These are phyloP conservation scores for Anabacerthia variegaticeps DNA, from an alignment of 2,797 vertebrate species.

Conservation along the genomic window DNA sequence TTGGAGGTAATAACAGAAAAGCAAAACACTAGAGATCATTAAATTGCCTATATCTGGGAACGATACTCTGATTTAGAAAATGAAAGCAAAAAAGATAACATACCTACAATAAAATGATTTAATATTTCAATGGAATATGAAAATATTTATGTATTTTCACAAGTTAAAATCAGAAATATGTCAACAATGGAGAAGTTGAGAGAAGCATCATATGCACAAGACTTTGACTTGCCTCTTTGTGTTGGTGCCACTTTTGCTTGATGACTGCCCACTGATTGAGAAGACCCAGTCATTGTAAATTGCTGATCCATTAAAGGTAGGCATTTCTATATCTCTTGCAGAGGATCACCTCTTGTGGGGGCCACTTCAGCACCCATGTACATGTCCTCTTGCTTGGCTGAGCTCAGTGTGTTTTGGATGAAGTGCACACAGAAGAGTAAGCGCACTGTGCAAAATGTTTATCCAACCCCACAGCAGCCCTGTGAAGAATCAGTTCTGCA, in stretches of 20 bases:
- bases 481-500: neutral
- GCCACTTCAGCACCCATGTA: neutral
- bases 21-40: slow-evolving; percentile 4
- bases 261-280: neutral
- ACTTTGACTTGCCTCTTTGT: neutral
- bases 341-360: neutral
- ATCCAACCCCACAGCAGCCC: neutral
- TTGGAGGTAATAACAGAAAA: slow-evolving; percentile 40
- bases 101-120: neutral
- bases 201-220: neutral
- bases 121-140: neutral
- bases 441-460: neutral
- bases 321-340: neutral
- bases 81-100: neutral
- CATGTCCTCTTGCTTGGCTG: neutral
- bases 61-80: neutral
- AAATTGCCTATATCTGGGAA: neutral
- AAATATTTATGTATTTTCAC: neutral
- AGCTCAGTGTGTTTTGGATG: neutral
- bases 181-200: neutral
- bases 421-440: rapidly evolving
- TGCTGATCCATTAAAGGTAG: neutral
- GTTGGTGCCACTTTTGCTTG: neutral
- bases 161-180: neutral
- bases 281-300: neutral